A percentile compares a stretch with the other conserved stretches of the same genome.
These are phyloP conservation scores for Sminthurides aquaticus DNA, from an alignment of 2,888 invertebrate species.

Conservation along the genomic window DNA sequence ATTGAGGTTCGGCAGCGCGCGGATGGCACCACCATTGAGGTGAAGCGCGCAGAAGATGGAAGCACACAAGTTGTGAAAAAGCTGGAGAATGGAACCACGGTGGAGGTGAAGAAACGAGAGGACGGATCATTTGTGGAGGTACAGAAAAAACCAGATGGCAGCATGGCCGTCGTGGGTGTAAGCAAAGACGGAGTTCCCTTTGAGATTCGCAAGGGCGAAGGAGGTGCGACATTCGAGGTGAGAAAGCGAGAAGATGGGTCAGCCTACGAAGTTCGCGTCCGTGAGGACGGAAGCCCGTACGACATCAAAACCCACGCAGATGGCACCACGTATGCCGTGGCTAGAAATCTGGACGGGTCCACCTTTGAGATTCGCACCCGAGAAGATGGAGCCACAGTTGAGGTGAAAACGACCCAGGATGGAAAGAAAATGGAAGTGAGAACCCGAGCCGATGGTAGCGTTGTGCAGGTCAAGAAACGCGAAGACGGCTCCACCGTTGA, in stretches of 20 bases:
- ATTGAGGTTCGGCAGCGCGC: neutral
- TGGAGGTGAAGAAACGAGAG: conserved; percentile 6
- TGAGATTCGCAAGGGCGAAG: conserved; percentile 7
- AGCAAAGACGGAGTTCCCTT: conserved; percentile 7
- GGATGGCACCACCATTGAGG: neutral
- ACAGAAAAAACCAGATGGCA: conserved; percentile 8
- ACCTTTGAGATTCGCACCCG: neutral
- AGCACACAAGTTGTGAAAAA: conserved; percentile 5
- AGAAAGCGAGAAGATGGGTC: conserved; percentile 1
- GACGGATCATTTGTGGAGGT: conserved; percentile 7
- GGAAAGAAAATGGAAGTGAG: conserved; percentile 2
- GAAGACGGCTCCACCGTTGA: neutral
- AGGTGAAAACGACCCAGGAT: conserved; percentile 2
- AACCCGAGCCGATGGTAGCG: neutral
- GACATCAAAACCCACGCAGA: conserved; percentile 4
- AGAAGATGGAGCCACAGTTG: neutral
- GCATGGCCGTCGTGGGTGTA: neutral
- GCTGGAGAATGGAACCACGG: neutral
- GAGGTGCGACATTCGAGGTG: neutral
- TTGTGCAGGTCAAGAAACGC: neutral
- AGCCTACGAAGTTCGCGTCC: conserved; percentile 7
- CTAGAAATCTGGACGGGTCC: conserved; percentile 1
- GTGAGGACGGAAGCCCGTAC: conserved; percentile 12
- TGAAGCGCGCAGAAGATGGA: conserved; percentile 2
- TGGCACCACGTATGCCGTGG: conserved; percentile 16